Evolutionary conservation across 2,113 vertebrate species (phyloP).

Genomic region (Corythornis vintsioides): DNA sequence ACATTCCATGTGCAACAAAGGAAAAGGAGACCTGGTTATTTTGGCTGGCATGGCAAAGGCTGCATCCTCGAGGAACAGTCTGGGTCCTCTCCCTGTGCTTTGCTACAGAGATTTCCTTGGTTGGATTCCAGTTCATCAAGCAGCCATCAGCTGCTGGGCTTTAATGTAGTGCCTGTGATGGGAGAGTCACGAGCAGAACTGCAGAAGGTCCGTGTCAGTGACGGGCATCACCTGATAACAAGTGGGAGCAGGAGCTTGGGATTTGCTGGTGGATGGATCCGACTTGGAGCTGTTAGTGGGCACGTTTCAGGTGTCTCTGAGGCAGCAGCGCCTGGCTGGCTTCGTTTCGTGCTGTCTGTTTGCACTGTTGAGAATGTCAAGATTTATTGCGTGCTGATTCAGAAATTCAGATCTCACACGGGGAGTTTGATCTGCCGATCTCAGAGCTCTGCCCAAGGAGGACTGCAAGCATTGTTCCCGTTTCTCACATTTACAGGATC

Average conservation of each 20-base stretch:
- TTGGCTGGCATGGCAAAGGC: background rate
- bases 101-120: background rate
- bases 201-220: fast-evolving
- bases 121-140: background rate
- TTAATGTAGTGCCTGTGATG: too few relatives aligned
- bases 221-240: background rate
- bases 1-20: constrained; percentile 4
- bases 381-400: background rate
- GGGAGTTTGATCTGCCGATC: background rate
- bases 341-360: background rate
- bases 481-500: constrained; percentile 11
- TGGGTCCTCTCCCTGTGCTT: background rate
- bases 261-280: background rate
- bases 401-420: background rate
- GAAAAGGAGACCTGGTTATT: background rate
- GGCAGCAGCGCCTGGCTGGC: background rate
- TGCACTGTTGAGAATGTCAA: background rate
- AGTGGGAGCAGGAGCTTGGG: background rate
- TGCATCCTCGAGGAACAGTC: background rate
- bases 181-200: background rate
- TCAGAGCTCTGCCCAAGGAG: background rate
- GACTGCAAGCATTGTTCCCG: background rate
- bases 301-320: background rate
- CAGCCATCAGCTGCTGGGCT: background rate
- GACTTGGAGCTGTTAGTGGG: background rate